Base-by-base conservation (phyloP, 2,888 invertebrate species). In the Eristalis intricaria region DNA sequence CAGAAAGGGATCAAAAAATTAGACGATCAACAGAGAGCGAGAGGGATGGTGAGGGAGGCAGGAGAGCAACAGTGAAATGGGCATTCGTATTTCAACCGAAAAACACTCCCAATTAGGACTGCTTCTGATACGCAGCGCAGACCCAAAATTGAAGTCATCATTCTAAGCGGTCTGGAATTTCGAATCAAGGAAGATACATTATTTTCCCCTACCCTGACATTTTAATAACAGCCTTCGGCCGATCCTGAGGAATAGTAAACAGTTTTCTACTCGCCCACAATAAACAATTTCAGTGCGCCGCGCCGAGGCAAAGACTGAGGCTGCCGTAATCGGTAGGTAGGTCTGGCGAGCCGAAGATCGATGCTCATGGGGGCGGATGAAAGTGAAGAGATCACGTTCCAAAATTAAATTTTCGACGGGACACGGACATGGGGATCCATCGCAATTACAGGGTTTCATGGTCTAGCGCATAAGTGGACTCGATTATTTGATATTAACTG, bases 101-200 rank as follows among this genome's bases (percentile, higher is more conserved):
- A 89, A 90, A 90, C 89, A 91, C 91, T 90, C 90, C 93, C 92
- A 92, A 92, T 92, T 92, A 92, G 93, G 90, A 90, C 90, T 91
- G 93, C 93, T 92, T 92, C 93, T 92, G 93, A 92, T 92, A 91
- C 90, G 91, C 91, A 90, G 89, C 91, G 90, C 89, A 89, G 89
- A 84, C 68, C 86, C 66, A 81, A 50, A 84, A 88, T 88, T 88
- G 84, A 88, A 89, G 86, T 87, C 87, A 87, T 87, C 87, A 87
- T 87, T 80, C 87, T 87, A 87, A 87, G 87, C 87, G 87, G 87
- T 87, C 79, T 80, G 86, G 87, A 76, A 84, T 87, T 87, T 87
- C 79, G 38, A 82, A 78, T 69, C 74, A 79, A 76, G 66, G 76
- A 60, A 79, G 85, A 84, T 89, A 89, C 90, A 90, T 90, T 90